phyloP scores from a whole-genome alignment of 2,888 invertebrate genomes.

The Hedychridium roseum region DNA sequence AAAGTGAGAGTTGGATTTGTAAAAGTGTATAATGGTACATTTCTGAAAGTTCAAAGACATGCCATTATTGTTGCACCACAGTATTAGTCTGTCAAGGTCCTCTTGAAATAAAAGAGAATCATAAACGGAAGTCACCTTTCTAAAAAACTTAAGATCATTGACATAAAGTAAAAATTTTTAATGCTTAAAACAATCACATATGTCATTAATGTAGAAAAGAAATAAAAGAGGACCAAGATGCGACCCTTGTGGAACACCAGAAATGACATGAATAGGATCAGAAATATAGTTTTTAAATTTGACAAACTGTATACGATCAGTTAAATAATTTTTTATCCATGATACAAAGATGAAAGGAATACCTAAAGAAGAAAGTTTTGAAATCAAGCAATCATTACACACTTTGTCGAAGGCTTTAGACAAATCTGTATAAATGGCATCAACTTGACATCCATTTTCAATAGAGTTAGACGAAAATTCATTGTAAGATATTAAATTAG shows the following conservation, averaged over 20 bases:
- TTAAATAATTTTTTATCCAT: conserved; percentile 21
- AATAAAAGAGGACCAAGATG: conserved; percentile 19
- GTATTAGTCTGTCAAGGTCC: no score
- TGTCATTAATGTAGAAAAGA: conserved; percentile 13
- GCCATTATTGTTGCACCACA: no score
- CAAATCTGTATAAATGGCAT: conserved; percentile 32
- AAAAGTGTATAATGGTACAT: no score
- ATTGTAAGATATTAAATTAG: conserved; percentile 20
- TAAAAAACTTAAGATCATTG: no score
- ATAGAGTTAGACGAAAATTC: conserved; percentile 22
- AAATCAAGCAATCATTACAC: conserved; percentile 20
- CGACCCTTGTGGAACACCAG: conserved; percentile 20
- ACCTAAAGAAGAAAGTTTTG: conserved; percentile 19
- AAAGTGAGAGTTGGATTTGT: no score
- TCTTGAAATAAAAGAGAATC: no score
- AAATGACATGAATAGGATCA: background rate
- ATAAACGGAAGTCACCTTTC: no score
- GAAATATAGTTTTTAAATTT: no score
- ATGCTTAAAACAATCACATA: no score
- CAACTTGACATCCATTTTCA: conserved; percentile 22
- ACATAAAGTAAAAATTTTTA: no score
- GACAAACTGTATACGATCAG: conserved; percentile 6
- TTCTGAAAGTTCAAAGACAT: no score
- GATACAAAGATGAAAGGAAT: conserved; percentile 13
- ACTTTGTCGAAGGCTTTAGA: conserved; percentile 39